Evolutionary conservation across 2,888 invertebrate genomes (phyloP).

Genomic region (Odontomyia ornata): DNA sequence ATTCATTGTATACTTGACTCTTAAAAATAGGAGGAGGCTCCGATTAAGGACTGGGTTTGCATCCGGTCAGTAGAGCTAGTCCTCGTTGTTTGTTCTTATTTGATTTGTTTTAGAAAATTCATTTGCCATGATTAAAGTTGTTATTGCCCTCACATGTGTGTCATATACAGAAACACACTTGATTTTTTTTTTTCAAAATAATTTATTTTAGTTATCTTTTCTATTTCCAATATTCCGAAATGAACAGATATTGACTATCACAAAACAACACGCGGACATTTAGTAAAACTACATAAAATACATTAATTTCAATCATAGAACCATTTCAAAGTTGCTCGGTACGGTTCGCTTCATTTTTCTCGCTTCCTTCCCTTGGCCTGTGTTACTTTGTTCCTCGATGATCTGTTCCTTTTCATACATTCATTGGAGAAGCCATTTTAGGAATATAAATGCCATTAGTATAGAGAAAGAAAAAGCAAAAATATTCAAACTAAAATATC

Average conservation of each 20-base stretch:
- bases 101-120: neutral
- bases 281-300: neutral
- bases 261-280: conserved; percentile 1
- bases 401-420: neutral
- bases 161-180: neutral
- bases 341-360: neutral
- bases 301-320: neutral
- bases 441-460: neutral
- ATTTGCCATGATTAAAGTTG: neutral
- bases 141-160: neutral
- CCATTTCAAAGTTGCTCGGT: neutral
- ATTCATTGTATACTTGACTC: neutral
- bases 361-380: neutral
- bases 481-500: neutral
- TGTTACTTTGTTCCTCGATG: neutral
- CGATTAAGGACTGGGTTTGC: neutral
- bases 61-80: neutral
- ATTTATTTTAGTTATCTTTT: neutral
- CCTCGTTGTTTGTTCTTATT: neutral
- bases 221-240: neutral
- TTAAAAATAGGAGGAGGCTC: neutral
- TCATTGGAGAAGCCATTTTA: neutral
- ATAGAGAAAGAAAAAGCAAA: too few species aligned
- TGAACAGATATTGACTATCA: neutral
- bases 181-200: neutral